Percentiles rank a stretch among this genome's conserved stretches.
Conservation (phyloP, 2,113 vertebrate species). For the Cyphomyrus discorhynchus region DNA sequence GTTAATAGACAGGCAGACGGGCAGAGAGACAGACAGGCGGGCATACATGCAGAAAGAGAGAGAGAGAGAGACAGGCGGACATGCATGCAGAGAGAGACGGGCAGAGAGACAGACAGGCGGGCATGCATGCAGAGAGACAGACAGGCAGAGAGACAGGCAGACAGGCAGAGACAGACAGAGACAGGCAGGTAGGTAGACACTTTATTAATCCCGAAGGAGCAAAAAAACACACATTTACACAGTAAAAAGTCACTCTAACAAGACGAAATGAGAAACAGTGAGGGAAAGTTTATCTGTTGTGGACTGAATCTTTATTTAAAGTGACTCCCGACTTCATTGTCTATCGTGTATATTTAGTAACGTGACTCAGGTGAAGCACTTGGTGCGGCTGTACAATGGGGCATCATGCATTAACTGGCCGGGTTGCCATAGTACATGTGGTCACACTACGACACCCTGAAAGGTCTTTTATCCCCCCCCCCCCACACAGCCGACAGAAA, state of each 20-base stretch:
- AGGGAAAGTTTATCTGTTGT: background rate
- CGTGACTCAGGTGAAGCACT: background rate
- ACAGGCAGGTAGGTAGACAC: background rate
- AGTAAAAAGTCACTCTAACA: background rate
- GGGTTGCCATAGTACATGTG: background rate
- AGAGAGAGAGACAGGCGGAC: no score
- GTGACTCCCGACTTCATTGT: background rate
- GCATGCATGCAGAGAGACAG: no score
- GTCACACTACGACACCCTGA: background rate
- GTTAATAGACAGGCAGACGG: background rate
- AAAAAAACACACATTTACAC: background rate
- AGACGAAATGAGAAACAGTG: background rate
- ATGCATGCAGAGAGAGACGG: no score
- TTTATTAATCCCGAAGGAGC: background rate
- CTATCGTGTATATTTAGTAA: background rate
- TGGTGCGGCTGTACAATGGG: background rate
- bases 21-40: no score
- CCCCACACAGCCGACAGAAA: constrained; percentile 85
- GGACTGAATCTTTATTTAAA: background rate
- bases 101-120: no score
- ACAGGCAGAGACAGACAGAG: no score
- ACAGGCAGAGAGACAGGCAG: no score
- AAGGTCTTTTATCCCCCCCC: background rate
- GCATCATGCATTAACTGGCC: background rate
- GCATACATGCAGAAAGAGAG: no score